Conservation (phyloP, 2,888 invertebrate species). For the Synergus japonicus region DNA sequence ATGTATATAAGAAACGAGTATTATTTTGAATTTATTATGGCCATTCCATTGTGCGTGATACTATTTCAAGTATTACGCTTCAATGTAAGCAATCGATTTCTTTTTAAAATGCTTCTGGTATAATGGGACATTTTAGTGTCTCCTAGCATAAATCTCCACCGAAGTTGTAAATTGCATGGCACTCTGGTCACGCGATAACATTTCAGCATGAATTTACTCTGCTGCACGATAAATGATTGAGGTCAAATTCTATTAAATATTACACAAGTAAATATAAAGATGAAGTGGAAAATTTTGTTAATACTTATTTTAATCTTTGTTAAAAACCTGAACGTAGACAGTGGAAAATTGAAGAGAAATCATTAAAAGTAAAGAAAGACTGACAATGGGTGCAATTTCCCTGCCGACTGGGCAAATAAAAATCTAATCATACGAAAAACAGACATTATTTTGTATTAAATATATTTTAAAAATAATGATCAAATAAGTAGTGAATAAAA, state of each 20-base stretch:
- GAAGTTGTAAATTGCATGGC: constrained; percentile 12
- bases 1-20: neutral
- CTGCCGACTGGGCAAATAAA: neutral
- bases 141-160: constrained; percentile 28
- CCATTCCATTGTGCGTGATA: neutral
- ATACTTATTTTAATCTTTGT: neutral
- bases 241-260: constrained; percentile 4
- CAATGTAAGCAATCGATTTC: constrained; percentile 37
- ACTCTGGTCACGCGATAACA: constrained; percentile 29
- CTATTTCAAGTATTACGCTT: neutral
- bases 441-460: neutral
- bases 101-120: neutral
- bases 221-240: constrained; percentile 6
- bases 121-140: constrained; percentile 31
- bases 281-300: neutral
- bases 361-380: neutral
- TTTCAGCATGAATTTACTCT: constrained; percentile 32
- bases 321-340: neutral
- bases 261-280: neutral
- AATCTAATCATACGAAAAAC: neutral
- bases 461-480: neutral
- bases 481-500: neutral
- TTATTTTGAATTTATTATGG: constrained; percentile 3
- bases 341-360: neutral
- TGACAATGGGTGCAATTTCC: neutral